phyloP scores from a whole-genome alignment of 2,113 vertebrate species.

The Acanthochromis polyacanthus region DNA sequence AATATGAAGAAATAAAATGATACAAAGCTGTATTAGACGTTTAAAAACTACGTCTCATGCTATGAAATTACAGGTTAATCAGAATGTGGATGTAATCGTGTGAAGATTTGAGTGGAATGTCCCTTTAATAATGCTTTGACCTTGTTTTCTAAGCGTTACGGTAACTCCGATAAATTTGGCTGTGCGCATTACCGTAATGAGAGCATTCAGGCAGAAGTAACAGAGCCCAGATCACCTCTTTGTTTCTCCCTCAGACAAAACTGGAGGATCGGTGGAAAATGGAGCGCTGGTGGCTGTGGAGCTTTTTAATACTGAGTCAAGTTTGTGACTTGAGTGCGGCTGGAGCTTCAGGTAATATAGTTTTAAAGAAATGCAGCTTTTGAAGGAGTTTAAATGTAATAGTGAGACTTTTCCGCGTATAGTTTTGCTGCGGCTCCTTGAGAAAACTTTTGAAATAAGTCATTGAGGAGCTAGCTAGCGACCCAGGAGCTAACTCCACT shows the following conservation, averaged over 20 bases:
- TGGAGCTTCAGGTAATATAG: constrained; percentile 48
- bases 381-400: accelerated
- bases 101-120: too few relatives aligned
- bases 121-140: background rate
- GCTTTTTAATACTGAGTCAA: constrained; percentile 33
- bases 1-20: background rate
- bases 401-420: background rate
- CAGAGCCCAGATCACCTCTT: constrained; percentile 51
- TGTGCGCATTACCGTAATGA: constrained; percentile 42
- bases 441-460: constrained; percentile 41
- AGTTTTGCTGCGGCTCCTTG: background rate
- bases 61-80: too few relatives aligned
- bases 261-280: constrained; percentile 64
- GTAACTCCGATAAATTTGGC: background rate
- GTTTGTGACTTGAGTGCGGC: constrained; percentile 25
- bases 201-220: constrained; percentile 58
- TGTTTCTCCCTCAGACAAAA: constrained; percentile 51
- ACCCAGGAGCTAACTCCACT: constrained; percentile 4
- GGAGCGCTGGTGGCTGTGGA: constrained; percentile 62
- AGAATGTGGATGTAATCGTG: too few relatives aligned
- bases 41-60: too few relatives aligned
- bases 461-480: constrained; percentile 50
- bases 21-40: too few relatives aligned
- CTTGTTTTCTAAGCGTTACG: constrained; percentile 4
- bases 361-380: background rate